These are phyloP conservation scores for Petromus typicus DNA, from an alignment of 2,113 vertebrate genomes.

Conservation along the genomic window DNA sequence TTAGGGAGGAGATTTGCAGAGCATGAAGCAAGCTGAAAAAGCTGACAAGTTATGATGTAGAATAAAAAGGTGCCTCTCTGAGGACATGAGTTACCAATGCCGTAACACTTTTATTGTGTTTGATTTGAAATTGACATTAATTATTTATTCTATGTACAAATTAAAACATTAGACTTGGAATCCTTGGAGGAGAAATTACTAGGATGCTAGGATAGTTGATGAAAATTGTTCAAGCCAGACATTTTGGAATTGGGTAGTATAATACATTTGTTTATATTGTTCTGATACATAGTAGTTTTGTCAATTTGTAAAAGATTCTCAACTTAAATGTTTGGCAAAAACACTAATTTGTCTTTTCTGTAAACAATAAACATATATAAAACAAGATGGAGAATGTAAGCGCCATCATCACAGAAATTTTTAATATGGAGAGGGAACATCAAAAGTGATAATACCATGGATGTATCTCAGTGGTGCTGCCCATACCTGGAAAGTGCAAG, in stretches of 20 bases:
- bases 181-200: background rate
- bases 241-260: background rate
- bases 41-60: background rate
- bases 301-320: constrained; percentile 22
- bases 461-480: background rate
- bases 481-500: no score
- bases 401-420: no score
- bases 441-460: no score
- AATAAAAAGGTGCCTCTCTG: background rate
- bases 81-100: background rate
- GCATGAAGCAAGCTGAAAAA: background rate
- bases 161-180: background rate
- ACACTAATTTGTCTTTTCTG: background rate
- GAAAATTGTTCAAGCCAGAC: constrained; percentile 4
- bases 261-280: background rate
- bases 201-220: background rate
- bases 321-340: background rate
- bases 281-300: background rate
- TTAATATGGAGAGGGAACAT: no score
- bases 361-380: constrained; percentile 37
- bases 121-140: background rate
- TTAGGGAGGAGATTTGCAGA: background rate
- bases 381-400: no score
- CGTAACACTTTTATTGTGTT: background rate
- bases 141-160: background rate